These are phyloP conservation scores for Cephus spinipes DNA, from an alignment of 2,888 invertebrate genomes.

Conservation along the genomic window DNA sequence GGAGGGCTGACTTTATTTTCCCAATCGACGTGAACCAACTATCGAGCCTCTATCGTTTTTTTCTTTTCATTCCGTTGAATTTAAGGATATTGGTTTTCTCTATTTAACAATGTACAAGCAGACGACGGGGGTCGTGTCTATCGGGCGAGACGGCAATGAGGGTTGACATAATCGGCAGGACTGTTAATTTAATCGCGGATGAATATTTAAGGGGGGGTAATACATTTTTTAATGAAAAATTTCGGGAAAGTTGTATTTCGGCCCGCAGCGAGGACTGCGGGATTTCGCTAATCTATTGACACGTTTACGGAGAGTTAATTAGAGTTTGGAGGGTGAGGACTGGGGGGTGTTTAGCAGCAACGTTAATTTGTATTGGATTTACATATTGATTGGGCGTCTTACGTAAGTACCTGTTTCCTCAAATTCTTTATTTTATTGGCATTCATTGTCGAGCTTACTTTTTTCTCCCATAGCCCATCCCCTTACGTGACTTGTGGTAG, in stretches of 20 bases:
- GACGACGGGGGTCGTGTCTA: too few species aligned
- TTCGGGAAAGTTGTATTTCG: constrained; percentile 13
- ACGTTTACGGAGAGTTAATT: constrained; percentile 51
- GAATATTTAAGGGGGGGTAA: constrained; percentile 35
- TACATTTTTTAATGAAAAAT: constrained; percentile 43
- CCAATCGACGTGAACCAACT: too few species aligned
- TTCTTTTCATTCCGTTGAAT: too few species aligned
- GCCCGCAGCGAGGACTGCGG: constrained; percentile 20
- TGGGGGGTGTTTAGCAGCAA: neutral
- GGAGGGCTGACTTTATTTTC: too few species aligned
- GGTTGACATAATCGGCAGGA: constrained; percentile 7
- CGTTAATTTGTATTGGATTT: constrained; percentile 50
- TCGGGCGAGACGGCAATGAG: constrained; percentile 18
- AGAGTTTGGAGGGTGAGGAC: constrained; percentile 25
- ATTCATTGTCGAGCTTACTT: too few species aligned
- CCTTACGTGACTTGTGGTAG: too few species aligned
- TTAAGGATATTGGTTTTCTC: too few species aligned
- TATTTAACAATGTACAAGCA: too few species aligned
- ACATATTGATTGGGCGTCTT: constrained; percentile 45
- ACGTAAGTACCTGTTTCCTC: too few species aligned
- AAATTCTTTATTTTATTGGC: too few species aligned
- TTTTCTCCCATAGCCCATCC: too few species aligned
- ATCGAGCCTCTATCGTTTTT: too few species aligned
- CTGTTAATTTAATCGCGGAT: constrained; percentile 15
- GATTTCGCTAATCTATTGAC: constrained; percentile 49